Percentiles rank a stretch among this genome's conserved stretches.
phyloP scores from a whole-genome alignment of 2,888 invertebrate genomes.

The Conus canariensis region DNA sequence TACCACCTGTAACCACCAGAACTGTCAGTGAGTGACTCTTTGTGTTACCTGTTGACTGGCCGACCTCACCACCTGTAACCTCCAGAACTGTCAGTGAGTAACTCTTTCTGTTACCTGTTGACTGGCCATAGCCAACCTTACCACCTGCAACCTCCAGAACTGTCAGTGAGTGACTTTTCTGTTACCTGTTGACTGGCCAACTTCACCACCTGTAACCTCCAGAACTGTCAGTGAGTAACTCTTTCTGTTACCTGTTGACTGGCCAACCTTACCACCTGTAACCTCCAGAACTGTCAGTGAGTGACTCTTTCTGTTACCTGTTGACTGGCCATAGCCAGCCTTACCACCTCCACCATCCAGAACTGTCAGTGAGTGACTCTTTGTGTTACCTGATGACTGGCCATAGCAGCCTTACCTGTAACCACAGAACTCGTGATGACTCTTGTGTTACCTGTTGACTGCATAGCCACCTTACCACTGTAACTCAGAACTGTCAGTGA shows the following conservation, averaged over 20 bases:
- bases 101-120: neutral
- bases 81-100: conserved; percentile 75
- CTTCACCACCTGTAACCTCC: no score
- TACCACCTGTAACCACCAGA: conserved; percentile 75
- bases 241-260: no score
- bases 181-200: no score
- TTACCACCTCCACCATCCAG: no score
- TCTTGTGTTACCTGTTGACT: conserved; percentile 47
- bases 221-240: no score
- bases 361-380: no score
- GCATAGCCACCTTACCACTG: neutral
- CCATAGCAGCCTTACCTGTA: conserved; percentile 41
- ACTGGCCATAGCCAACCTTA: neutral
- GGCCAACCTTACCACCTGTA: conserved; percentile 67
- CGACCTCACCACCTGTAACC: conserved; percentile 76
- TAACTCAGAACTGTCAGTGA: no score
- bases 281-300: conserved; percentile 59
- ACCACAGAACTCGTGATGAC: no score
- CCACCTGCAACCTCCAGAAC: neutral
- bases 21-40: conserved; percentile 52
- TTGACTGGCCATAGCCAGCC: no score
- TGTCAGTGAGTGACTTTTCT: no score
- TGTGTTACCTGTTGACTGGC: conserved; percentile 62
- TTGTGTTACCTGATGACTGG: conserved; percentile 53
- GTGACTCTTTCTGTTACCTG: conserved; percentile 43